Base-by-base conservation (phyloP, 2,797 vertebrate genomes). In the Bufotes viridis region DNA sequence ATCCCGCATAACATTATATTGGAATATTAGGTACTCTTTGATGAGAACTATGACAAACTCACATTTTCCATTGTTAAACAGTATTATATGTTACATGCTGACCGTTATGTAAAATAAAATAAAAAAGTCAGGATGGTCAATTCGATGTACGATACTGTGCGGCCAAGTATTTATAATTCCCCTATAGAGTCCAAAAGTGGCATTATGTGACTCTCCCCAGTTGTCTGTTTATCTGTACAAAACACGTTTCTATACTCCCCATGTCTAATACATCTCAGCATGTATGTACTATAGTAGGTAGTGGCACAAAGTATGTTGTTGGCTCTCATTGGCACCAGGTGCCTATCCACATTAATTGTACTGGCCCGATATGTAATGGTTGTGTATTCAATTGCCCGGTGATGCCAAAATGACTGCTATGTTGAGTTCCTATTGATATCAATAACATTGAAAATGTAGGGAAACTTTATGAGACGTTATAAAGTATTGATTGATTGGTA, bases 21-120 rank as follows among this genome's bases (percentile, higher is more conserved):
- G 29, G 24, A 76, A 69, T 58, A 81, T 82, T 67, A 81, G 84
- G 20, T 18, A 78, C n/a, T 78, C 70, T 78, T 69, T 61, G 17
- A 84, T 69, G 22, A 26, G 34, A 84, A 79, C 57, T 15, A 80
- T 34, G 61, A 74, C 70, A 76, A 61, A 85, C 67, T 80, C 85
- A 75, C 49, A 86, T 81, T 81, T 81, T 81, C 51, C 83, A 89
- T 20, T 15, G 51, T 80, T 80, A 84, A 84, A 80, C 65, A 88
- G 12, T 20, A 13, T 60, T 17, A 18, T 70, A 72, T 85, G 34
- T 58, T 75, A 14, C 8, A 20, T 78, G n/a, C 42, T 42, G 42
- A 42, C 58, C 74, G 70, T 58, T 34, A 61, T n/a, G 69, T 80
- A 53, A 42, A 74, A 57, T 29, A 26, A 70, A 57, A 53, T 58